Evolutionary conservation across 2,888 invertebrate genomes (phyloP), one percentile per base, ranked within the genome.

Genomic region (Pilophorus perplexus): DNA sequence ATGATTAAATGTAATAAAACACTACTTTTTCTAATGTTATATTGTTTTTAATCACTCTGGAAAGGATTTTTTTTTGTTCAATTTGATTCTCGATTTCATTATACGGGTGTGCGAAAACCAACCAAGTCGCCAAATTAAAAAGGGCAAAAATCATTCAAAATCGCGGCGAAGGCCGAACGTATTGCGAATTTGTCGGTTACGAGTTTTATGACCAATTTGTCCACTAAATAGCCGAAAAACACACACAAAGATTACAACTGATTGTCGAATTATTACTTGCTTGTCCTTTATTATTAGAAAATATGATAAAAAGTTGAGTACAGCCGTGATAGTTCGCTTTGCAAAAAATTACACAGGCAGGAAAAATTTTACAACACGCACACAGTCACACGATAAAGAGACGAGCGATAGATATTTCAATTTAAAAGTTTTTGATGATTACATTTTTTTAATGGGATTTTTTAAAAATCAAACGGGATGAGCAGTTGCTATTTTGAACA

Each of bases 181-280:
- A 52, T 52, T 52, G 52, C 52, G 27, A 25, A 3, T 3, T 14
- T 14, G 52, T 52, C n/a, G 52, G 52, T 52, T 52, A 16, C 23
- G 27, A 50, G 12, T 33, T 33, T 57, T 27, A 59, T 25, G 28
- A 62, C 14, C 62, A 22, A 62, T 46, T 52, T 37, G 4, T 23
- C 62, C 48, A 62, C 62, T 62, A 62, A 18, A 46, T 46, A 62
- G 62, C 62, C 62, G 48, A 27, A 46, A 59, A 62, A 62, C 37
- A 48, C 62, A 62, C 50, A 64, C 52, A 64, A 64, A 64, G 52
- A 69, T n/a, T 44, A 55, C 48, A 69, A 69, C 69, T 69, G 69
- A 69, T 69, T 69, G 69, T 69, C 69, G 68, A 67, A 67, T 69
- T 69, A 69, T 69, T 69, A 69, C 69, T 69, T 66, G 62, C 52